Evolutionary conservation across 2,888 invertebrate genomes (phyloP), one percentile per base, ranked within the genome.

Genomic region (Ametastegia equiseti): DNA sequence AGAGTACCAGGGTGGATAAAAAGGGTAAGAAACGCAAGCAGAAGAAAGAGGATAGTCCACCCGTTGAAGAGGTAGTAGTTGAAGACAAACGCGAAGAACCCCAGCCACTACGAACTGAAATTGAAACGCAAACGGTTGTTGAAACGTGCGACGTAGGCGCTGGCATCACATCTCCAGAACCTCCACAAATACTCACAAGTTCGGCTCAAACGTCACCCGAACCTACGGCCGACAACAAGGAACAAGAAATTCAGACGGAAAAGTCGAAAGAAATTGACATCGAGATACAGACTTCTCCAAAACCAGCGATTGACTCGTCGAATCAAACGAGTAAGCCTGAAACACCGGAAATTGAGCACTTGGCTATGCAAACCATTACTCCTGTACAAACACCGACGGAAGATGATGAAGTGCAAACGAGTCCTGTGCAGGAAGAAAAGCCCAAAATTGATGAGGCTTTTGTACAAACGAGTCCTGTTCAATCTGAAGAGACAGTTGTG

Each of bases 151-250:
- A 88, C 65, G 86, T 84, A 19, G 86, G 88, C 11, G 84, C 85
- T 6, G 86, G 86, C 73, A 82, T 84, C 65, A 65, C 80, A 1
- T 84, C 84, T 2, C 86, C 87, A 19, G 85, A 86, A n/a, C 80
- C 83, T 36, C 65, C 83, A 9, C 81, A 83, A 23, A 82, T 84
- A 11, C 45, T 82, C 0, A 82, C 79, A 0, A 84, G 91, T 84
- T 92, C 93, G 13, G 90, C 93, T 30, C 94, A 95, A 89, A 95
- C 95, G 2, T 94, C 94, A 13, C 94, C 94, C 3, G 93, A 94
- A 87, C 84, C 87, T 3, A 87, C 91, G 15, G 88, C 89, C 11
- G 92, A 92, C 60, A 71, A 84, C 0, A 87, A 88, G 84, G 86
- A 84, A 60, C 84, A 90, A 85, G 92, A 93, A 83, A 89, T 93